Percentiles rank a stretch among this genome's conserved stretches.
phyloP scores from a whole-genome alignment of 2,888 invertebrate species.

The Toxonevra muliebris region DNA sequence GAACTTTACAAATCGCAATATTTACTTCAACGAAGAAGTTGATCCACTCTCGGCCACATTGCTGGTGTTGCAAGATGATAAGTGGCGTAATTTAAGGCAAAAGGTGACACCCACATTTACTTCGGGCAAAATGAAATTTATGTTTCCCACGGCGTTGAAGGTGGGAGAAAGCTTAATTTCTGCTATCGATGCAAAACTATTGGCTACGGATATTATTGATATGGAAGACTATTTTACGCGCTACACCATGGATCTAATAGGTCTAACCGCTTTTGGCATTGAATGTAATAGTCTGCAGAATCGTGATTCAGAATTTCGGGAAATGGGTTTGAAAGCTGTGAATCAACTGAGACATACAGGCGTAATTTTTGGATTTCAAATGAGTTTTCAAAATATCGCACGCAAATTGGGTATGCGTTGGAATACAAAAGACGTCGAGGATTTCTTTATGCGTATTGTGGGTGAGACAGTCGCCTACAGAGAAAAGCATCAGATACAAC shows the following conservation, averaged over 20 bases:
- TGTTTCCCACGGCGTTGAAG: slow-evolving; percentile 43
- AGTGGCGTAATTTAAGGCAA: slow-evolving; percentile 61
- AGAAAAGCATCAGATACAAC: slow-evolving; percentile 53
- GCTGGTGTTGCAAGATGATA: slow-evolving; percentile 57
- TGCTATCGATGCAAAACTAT: slow-evolving; percentile 9
- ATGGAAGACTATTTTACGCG: slow-evolving; percentile 62
- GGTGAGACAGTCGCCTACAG: slow-evolving; percentile 62
- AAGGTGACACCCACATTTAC: slow-evolving; percentile 66
- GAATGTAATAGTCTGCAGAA: slow-evolving; percentile 63
- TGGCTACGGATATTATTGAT: slow-evolving; percentile 50
- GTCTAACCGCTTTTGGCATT: slow-evolving; percentile 65
- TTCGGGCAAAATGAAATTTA: slow-evolving; percentile 46
- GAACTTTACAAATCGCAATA: slow-evolving; percentile 48
- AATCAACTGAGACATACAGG: slow-evolving; percentile 29
- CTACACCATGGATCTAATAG: slow-evolving; percentile 67
- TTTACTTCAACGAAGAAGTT: slow-evolving; percentile 45
- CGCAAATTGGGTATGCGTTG: slow-evolving; percentile 45
- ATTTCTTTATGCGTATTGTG: slow-evolving; percentile 62
- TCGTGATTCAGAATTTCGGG: slow-evolving; percentile 54
- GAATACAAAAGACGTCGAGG: slow-evolving; percentile 44
- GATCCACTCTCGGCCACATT: slow-evolving; percentile 60
- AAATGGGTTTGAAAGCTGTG: too few species aligned
- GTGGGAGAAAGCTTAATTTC: slow-evolving; percentile 35
- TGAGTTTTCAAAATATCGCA: too few species aligned
- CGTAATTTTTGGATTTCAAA: slow-evolving; percentile 42